Percentiles rank a stretch among this genome's conserved stretches.
phyloP scores from a whole-genome alignment of 1,140 invertebrate species.

The Ladona fulva region DNA sequence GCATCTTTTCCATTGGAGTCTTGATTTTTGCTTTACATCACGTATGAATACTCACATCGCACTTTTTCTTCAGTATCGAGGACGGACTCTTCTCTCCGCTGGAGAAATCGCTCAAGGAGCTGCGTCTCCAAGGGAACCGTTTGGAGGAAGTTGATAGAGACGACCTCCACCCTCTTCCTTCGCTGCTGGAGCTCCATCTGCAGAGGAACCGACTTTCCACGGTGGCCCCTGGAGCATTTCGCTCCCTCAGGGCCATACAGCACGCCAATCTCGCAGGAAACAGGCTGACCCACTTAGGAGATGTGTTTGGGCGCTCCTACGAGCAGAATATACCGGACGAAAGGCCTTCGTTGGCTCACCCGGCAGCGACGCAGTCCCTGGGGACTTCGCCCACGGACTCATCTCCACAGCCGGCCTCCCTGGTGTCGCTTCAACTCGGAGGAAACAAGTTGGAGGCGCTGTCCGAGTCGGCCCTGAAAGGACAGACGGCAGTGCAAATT shows the following conservation, averaged over 20 bases:
- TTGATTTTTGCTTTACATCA: too few relatives aligned
- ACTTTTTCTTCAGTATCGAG: neutral
- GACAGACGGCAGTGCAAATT: constrained; percentile 70
- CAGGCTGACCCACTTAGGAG: constrained; percentile 60
- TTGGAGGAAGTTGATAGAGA: constrained; percentile 62
- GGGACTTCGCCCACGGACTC: constrained; percentile 34
- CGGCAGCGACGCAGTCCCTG: neutral
- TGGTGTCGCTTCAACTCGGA: constrained; percentile 78
- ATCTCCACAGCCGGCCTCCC: constrained; percentile 44
- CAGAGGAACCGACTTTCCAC: constrained; percentile 75
- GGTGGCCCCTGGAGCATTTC: constrained; percentile 75
- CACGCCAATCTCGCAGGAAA: constrained; percentile 83
- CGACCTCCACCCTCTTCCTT: constrained; percentile 69
- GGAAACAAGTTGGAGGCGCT: constrained; percentile 68
- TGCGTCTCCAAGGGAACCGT: constrained; percentile 50
- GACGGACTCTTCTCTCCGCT: neutral
- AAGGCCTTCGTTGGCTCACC: neutral
- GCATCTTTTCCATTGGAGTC: too few relatives aligned
- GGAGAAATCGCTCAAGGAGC: constrained; percentile 30
- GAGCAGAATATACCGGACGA: neutral
- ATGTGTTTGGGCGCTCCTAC: constrained; percentile 58
- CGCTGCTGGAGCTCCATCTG: constrained; percentile 72
- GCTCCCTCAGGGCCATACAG: constrained; percentile 70
- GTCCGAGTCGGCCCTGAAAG: constrained; percentile 65
- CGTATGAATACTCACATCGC: too few relatives aligned